phyloP scores from a whole-genome alignment of 2,888 invertebrate species.

The Dynastes grantii region DNA sequence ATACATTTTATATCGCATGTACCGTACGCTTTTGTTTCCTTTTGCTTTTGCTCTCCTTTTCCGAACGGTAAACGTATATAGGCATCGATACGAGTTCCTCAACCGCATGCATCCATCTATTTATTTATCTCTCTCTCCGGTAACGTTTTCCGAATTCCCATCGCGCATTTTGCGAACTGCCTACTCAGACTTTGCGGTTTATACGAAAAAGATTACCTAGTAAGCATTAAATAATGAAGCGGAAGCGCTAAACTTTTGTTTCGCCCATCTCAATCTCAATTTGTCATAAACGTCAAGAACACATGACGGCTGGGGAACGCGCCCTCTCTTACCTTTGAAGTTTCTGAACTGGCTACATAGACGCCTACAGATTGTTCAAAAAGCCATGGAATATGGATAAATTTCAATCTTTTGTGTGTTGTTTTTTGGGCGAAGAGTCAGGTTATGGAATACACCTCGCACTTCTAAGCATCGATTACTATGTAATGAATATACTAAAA shows the following conservation, averaged over 20 bases:
- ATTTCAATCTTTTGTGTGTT: too few species aligned
- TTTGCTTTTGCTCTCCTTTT: too few species aligned
- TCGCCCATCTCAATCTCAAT: constrained; percentile 46
- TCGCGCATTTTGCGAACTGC: constrained; percentile 8
- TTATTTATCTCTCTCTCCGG: too few species aligned
- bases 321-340: constrained; percentile 40
- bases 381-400: too few species aligned
- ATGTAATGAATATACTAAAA: too few species aligned
- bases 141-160: constrained; percentile 12
- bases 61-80: too few species aligned
- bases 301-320: constrained; percentile 12
- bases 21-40: too few species aligned
- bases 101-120: not conserved
- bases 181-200: not conserved
- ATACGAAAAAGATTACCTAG: constrained; percentile 46
- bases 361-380: too few species aligned
- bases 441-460: too few species aligned
- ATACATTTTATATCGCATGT: too few species aligned
- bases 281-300: constrained; percentile 48
- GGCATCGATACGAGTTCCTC: not conserved
- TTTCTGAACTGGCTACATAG: not conserved
- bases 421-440: too few species aligned
- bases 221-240: constrained; percentile 50
- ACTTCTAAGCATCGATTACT: too few species aligned
- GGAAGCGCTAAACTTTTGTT: constrained; percentile 28